Evolutionary conservation across 2,888 invertebrate species (phyloP).

Genomic region (Cryptocheilus praepositus): DNA sequence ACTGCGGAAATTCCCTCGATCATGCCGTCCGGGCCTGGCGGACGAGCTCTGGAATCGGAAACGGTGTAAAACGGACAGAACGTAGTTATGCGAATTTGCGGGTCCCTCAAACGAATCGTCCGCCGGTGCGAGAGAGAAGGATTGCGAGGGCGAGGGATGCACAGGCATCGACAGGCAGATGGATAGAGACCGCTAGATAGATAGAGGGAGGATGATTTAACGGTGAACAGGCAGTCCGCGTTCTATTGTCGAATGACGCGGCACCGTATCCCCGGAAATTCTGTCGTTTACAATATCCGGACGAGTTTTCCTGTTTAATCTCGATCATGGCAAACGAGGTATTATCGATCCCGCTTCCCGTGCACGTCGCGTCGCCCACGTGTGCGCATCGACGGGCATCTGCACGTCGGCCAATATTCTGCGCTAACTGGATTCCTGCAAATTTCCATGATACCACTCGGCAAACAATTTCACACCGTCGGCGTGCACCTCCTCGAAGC

Average conservation of each 20-base stretch:
- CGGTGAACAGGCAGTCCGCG: no score
- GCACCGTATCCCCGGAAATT: background rate
- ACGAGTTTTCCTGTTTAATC: constrained; percentile 48
- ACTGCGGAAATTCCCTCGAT: no score
- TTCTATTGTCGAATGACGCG: background rate
- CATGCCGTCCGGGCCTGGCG: no score
- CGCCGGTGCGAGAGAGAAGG: background rate
- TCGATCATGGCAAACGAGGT: constrained; percentile 38
- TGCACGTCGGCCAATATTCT: background rate
- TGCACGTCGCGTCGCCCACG: constrained; percentile 10
- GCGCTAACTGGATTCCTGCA: constrained; percentile 49
- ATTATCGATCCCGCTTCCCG: constrained; percentile 20
- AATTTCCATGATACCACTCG: constrained; percentile 55
- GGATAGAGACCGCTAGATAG: background rate
- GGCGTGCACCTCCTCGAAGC: constrained; percentile 78
- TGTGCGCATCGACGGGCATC: constrained; percentile 11
- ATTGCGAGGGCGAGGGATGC: background rate
- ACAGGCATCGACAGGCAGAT: background rate
- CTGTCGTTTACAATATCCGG: constrained; percentile 15
- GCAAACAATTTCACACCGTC: constrained; percentile 55
- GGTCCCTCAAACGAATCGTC: no score
- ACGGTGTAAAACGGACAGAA: no score
- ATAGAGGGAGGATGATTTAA: background rate
- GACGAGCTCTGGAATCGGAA: no score
- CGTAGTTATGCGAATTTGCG: no score